Evolutionary conservation across 2,113 vertebrate genomes (phyloP).

Genomic region (Salvelinus fontinalis): DNA sequence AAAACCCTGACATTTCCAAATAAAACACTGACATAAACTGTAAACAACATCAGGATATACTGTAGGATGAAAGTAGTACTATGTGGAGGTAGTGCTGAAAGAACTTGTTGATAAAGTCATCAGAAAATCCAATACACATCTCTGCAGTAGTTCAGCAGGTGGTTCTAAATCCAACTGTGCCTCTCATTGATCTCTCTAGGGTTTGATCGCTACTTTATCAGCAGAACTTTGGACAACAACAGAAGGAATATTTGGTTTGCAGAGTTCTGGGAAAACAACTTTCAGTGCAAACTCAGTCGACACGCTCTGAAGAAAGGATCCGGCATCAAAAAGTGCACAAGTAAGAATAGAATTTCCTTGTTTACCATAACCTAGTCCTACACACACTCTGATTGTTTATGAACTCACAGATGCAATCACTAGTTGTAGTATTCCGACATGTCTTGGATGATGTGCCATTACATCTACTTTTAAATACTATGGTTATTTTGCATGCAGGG

Average conservation of each 20-base stretch:
- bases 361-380: neutral
- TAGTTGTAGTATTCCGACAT: no score
- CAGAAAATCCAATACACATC: neutral
- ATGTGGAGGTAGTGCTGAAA: neutral
- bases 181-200: slow-evolving; percentile 67
- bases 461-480: no score
- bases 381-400: neutral
- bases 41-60: neutral
- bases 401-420: neutral
- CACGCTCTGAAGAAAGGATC: slow-evolving; percentile 90
- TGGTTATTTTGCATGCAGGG: no score
- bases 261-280: slow-evolving; percentile 97
- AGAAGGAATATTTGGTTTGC: slow-evolving; percentile 96
- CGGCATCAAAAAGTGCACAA: slow-evolving; percentile 93
- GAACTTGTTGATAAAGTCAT: neutral
- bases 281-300: slow-evolving; percentile 93
- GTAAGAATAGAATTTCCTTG: slow-evolving; percentile 73
- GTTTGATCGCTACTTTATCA: slow-evolving; percentile 95
- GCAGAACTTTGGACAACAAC: slow-evolving; percentile 94
- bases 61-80: neutral
- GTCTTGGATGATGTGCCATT: no score
- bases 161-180: neutral
- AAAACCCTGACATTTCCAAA: neutral
- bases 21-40: neutral
- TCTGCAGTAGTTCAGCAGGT: neutral